Evolutionary conservation across 1,140 invertebrate genomes (phyloP).

Genomic region (Theocolax elegans): DNA sequence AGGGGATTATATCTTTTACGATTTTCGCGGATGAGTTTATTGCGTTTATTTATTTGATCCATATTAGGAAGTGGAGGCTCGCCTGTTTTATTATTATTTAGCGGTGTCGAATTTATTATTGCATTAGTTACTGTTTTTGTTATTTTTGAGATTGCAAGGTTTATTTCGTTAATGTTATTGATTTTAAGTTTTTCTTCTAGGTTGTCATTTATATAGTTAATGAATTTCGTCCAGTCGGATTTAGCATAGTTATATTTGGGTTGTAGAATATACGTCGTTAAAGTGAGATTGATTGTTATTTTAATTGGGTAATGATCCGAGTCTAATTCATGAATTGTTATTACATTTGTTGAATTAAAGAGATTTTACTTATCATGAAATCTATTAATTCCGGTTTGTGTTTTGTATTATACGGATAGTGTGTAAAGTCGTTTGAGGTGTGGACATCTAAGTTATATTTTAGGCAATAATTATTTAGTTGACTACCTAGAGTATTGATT

Average conservation of each 20-base stretch:
- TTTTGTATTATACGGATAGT: not conserved
- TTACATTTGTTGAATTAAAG: not conserved
- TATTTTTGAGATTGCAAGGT: not conserved
- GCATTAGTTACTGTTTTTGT: slow-evolving; percentile 4
- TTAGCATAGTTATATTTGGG: not conserved
- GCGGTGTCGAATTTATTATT: slow-evolving; percentile 3
- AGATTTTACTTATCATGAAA: not conserved
- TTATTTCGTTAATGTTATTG: slow-evolving; percentile 1
- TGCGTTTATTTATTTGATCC: slow-evolving; percentile 12
- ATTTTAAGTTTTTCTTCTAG: not conserved
- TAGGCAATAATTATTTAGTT: not conserved
- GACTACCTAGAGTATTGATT: not conserved
- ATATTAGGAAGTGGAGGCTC: not conserved
- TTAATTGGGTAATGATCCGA: not conserved
- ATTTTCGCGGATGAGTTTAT: slow-evolving; percentile 1
- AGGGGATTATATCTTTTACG: not conserved
- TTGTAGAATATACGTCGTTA: not conserved
- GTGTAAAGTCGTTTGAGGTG: not conserved
- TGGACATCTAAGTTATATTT: not conserved
- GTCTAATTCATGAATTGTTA: not conserved
- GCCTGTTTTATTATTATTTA: not conserved
- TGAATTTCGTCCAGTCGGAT: not conserved
- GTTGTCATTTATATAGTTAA: not conserved
- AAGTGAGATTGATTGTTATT: not conserved
- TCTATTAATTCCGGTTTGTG: not conserved